Conservation (phyloP, 2,113 vertebrate species). For the Solea solea region DNA sequence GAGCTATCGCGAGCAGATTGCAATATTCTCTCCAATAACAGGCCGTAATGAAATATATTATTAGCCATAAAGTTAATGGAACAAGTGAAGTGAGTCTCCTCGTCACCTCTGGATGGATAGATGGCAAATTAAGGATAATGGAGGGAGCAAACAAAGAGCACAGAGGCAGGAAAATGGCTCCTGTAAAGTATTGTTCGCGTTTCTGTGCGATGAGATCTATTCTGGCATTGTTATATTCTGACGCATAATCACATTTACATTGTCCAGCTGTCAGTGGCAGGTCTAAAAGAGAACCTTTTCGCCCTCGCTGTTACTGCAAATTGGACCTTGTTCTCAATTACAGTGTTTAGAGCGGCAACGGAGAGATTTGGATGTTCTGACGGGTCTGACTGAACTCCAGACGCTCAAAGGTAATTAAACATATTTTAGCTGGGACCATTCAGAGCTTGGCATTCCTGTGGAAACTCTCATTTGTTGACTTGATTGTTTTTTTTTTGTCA, state of each 20-base stretch:
- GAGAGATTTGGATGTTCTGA: slow-evolving; percentile 38
- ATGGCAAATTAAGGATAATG: slow-evolving; percentile 65
- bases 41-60: slow-evolving; percentile 75
- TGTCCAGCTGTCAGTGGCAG: slow-evolving; percentile 39
- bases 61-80: slow-evolving; percentile 75
- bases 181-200: slow-evolving; percentile 19
- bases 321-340: slow-evolving; percentile 62
- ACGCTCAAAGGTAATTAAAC: slow-evolving; percentile 45
- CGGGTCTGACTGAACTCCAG: slow-evolving; percentile 28
- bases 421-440: slow-evolving; percentile 11
- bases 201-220: slow-evolving; percentile 6
- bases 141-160: slow-evolving; percentile 40
- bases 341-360: slow-evolving; percentile 59
- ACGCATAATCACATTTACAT: slow-evolving; percentile 15
- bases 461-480: slow-evolving; percentile 16
- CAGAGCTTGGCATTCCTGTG: slow-evolving; percentile 7
- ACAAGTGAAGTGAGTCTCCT: slow-evolving; percentile 71
- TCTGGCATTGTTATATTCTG: background rate
- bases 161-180: slow-evolving; percentile 33
- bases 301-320: slow-evolving; percentile 26
- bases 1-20: slow-evolving; percentile 73
- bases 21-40: slow-evolving; percentile 73
- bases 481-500: slow-evolving; percentile 34
- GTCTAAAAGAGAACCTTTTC: slow-evolving; percentile 43
- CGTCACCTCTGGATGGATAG: slow-evolving; percentile 65